Base-by-base conservation (phyloP, 2,113 vertebrate species). In the Larimichthys polyactis region DNA sequence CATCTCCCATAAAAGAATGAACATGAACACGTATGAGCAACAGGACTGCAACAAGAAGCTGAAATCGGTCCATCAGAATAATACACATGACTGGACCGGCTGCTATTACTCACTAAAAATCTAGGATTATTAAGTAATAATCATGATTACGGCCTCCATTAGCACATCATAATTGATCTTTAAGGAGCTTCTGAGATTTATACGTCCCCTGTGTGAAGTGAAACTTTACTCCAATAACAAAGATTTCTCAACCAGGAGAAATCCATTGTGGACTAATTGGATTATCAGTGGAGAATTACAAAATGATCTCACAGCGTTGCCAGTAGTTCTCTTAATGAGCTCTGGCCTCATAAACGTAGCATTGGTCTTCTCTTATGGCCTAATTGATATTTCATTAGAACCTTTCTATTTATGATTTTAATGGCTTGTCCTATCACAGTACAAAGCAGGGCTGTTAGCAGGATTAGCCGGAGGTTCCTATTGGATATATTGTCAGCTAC, bases 301-400 rank as follows among this genome's bases (percentile, higher is more conserved):
- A 88, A 92, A 93, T 90, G 87, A 92, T 90, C 86, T 90, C 72
- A 67, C 58, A 44, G 79, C 74, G 74, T 90, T 65, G 82, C 76
- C 78, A 75, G 81, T 76, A 75, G 84, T 88, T 77, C 27, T 81
- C 82, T 90, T 92, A 94, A 94, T 90, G 90, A 94, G 93, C 91
- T 89, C 86, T 85, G 90, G 84, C 79, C 88, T 88, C 92, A 63
- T 93, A 94, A 94, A 94, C 52, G 79, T 67, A 82, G 86, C 48
- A 57, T 67, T 57, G 81, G 83, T 81, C 91, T 86, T 94, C 87
- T 92, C 92, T 89, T 91, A 90, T 27, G 65, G 90, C 89, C 90
- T 94, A 95, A 95, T 94, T 94, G 94, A 94, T 94, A 91, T 94
- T 95, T 94, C 91, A 95, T 94, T 94, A 92, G 82, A 89, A 93